phyloP scores from a whole-genome alignment of 1,140 invertebrate species.

The Campoletis sonorensis region DNA sequence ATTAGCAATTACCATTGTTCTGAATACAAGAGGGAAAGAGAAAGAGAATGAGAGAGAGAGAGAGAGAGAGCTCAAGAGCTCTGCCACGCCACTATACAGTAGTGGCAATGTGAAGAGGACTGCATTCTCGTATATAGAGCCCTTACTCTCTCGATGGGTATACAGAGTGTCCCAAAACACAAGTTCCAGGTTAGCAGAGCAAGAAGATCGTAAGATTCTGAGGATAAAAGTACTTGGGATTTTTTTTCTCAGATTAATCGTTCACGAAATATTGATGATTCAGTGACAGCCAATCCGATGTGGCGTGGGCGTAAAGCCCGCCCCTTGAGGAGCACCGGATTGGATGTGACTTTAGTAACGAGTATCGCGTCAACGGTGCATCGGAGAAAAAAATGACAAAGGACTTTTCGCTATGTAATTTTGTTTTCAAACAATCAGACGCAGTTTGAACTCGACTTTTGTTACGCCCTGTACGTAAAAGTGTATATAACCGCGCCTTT shows the following conservation, averaged over 20 bases:
- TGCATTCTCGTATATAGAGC: conserved; percentile 32
- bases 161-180: conserved; percentile 1
- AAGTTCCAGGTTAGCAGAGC: neutral
- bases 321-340: conserved; percentile 16
- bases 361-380: too few species aligned
- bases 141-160: neutral
- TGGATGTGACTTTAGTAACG: too few species aligned
- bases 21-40: neutral
- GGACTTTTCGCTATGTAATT: too few species aligned
- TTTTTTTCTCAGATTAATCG: too few species aligned
- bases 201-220: too few species aligned
- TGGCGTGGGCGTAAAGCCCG: conserved; percentile 33
- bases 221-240: too few species aligned
- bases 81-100: neutral
- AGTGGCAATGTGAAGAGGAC: conserved; percentile 41
- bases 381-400: too few species aligned
- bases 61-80: conserved; percentile 33
- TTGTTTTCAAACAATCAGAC: too few species aligned
- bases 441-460: too few species aligned
- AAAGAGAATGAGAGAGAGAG: conserved; percentile 1
- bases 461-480: too few species aligned
- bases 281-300: neutral
- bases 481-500: conserved; percentile 54
- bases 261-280: too few species aligned
- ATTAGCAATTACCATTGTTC: conserved; percentile 48